Percentiles rank a stretch among this genome's conserved stretches.
Evolutionary conservation across 2,888 invertebrate genomes (phyloP).

Genomic region (Papilio elwesi): DNA sequence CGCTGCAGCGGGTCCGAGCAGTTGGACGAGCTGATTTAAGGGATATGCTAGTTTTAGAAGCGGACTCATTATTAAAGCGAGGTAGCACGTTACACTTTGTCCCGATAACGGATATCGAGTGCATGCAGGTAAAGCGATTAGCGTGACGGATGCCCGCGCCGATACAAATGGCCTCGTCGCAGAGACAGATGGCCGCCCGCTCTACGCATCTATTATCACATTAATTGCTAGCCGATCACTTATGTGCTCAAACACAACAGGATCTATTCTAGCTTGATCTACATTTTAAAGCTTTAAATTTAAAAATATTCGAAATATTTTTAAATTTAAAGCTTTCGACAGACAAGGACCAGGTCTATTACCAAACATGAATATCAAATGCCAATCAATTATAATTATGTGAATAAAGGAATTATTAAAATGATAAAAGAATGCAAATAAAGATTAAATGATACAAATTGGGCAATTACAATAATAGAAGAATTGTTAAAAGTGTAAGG

Average conservation of each 20-base stretch:
- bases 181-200: conserved; percentile 68
- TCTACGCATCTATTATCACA: conserved; percentile 60
- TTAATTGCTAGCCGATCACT: conserved; percentile 71
- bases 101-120: conserved; percentile 41
- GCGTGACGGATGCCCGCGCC: conserved; percentile 70
- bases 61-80: conserved; percentile 32
- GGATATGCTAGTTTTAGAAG: conserved; percentile 18
- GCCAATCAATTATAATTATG: too few species aligned
- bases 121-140: conserved; percentile 73
- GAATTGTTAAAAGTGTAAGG: too few species aligned
- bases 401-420: neutral
- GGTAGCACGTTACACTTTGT: conserved; percentile 25
- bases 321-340: too few species aligned
- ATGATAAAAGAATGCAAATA: neutral
- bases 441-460: too few species aligned
- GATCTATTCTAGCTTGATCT: conserved; percentile 13
- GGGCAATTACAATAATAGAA: too few species aligned
- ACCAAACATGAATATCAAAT: too few species aligned
- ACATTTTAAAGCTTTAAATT: neutral
- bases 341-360: too few species aligned
- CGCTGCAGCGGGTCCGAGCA: neutral
- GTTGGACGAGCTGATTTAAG: conserved; percentile 3
- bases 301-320: neutral
- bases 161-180: conserved; percentile 74
- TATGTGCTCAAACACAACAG: conserved; percentile 39